Conservation (phyloP, 2,797 vertebrate genomes). For the Pteronotus mesoamericanus region DNA sequence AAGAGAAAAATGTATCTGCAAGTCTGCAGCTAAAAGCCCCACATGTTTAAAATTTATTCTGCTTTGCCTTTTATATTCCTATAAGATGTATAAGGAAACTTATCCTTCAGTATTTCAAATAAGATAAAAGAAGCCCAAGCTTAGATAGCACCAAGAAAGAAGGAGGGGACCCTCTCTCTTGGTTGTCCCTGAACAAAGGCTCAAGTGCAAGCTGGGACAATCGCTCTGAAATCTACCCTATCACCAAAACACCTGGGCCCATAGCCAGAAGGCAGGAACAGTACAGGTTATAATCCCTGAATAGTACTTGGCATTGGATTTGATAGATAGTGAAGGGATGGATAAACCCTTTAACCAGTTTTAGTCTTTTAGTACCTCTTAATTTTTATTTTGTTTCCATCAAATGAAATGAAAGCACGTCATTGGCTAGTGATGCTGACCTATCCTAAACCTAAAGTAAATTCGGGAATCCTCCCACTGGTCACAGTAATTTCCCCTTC, state of each 20-base stretch:
- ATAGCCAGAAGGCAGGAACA: not conserved
- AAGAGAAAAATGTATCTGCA: not conserved
- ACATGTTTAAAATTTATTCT: not conserved
- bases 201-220: not conserved
- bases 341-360: not conserved
- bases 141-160: not conserved
- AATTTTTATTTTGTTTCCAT: not conserved
- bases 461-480: not conserved
- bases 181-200: not conserved
- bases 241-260: not conserved
- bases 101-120: not conserved
- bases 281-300: not conserved
- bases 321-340: not conserved
- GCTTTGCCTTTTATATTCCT: not conserved
- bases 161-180: not conserved
- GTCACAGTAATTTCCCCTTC: not conserved
- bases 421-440: not conserved
- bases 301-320: not conserved
- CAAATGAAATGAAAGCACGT: not conserved
- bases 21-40: not conserved
- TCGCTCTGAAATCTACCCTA: not conserved
- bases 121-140: not conserved
- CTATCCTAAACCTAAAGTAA: not conserved
- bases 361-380: not conserved
- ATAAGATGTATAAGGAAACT: not conserved